A percentile compares a stretch with the other conserved stretches of the same genome.
Conservation (phyloP, 1,140 invertebrate genomes). For the Zaprionus africanus region DNA sequence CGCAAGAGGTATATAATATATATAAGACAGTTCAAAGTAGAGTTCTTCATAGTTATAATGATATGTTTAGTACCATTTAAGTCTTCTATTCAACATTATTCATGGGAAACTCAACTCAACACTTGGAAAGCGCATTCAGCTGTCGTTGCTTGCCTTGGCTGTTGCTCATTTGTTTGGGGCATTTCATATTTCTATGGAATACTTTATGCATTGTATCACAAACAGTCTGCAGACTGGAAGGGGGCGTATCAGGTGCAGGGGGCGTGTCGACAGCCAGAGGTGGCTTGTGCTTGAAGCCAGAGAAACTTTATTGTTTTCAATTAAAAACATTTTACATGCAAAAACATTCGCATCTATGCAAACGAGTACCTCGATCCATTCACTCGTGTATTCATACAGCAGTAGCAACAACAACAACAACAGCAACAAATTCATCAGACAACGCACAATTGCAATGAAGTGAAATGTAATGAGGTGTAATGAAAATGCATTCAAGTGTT, state of each 20-base stretch:
- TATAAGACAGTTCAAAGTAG: accelerated
- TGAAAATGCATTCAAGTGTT: conserved; percentile 80
- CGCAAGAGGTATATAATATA: no score
- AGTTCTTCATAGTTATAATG: no score
- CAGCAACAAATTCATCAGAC: conserved; percentile 28
- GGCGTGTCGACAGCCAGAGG: conserved; percentile 12
- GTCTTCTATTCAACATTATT: no score
- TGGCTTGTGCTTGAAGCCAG: conserved; percentile 43
- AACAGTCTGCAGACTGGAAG: neutral
- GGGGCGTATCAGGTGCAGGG: no score
- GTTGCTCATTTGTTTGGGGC: conserved; percentile 26
- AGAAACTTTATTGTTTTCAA: conserved; percentile 82
- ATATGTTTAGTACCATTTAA: no score
- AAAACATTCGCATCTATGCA: conserved; percentile 56
- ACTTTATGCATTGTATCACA: conserved; percentile 59
- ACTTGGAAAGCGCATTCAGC: conserved; percentile 22
- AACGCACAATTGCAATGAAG: conserved; percentile 76
- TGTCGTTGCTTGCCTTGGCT: neutral
- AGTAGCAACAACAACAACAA: conserved; percentile 29
- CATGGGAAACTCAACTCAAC: no score
- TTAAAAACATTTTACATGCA: conserved; percentile 83
- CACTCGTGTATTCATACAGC: conserved; percentile 48
- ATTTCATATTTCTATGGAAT: conserved; percentile 54
- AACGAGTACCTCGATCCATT: conserved; percentile 70
- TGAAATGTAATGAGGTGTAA: conserved; percentile 82